Evolutionary conservation across 2,888 invertebrate genomes (phyloP), one percentile per base, ranked within the genome.

Genomic region (Heteromyza rotundicornis): DNA sequence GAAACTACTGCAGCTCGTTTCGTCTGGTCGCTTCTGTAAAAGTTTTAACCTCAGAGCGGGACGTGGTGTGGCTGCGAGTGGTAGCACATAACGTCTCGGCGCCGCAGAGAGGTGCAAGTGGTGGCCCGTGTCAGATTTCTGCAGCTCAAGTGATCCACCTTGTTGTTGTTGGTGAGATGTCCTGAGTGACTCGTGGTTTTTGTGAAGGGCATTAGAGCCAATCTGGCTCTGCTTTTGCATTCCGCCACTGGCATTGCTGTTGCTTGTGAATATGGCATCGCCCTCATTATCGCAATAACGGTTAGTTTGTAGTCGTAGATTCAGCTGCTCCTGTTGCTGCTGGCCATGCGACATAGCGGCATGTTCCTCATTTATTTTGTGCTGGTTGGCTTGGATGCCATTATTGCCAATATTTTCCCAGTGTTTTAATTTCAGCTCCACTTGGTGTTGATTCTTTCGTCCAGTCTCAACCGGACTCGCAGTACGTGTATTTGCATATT

Each of bases 1-100:
- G 61, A 75, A 74, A 66, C 74, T 74, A 63, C 71, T 74, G 61
- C 71, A 72, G 64, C 71, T 74, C 56, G 70, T 70, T 57, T 71
- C 68, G 55, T 70, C 65, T 27, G 68, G 63, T 14, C 66, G 67
- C 51, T 67, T 68, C 35, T 70, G 68, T 58, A 68, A 60, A 53
- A 66, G 63, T 63, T 63, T 67, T 55, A 68, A 66, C 64, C 68
- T 64, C 49, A 68, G 60, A 58, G 67, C 65, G 50, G 68, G 60
- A 16, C 63, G 61, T 5, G 69, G 69, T 57, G 70, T 67, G 52
- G 68, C 62, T 14, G 65, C 54, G 27, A 51, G 59, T 17, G 59
- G 49, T 17, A 51, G 14, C 32, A 32, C 27, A 16, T n/a, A 23
- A 20, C 58, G 57, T 2, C 54, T 47, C 1, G 54, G 53, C 2